phyloP scores from a whole-genome alignment of 1,140 invertebrate species.

The Nasonia longicornis region DNA sequence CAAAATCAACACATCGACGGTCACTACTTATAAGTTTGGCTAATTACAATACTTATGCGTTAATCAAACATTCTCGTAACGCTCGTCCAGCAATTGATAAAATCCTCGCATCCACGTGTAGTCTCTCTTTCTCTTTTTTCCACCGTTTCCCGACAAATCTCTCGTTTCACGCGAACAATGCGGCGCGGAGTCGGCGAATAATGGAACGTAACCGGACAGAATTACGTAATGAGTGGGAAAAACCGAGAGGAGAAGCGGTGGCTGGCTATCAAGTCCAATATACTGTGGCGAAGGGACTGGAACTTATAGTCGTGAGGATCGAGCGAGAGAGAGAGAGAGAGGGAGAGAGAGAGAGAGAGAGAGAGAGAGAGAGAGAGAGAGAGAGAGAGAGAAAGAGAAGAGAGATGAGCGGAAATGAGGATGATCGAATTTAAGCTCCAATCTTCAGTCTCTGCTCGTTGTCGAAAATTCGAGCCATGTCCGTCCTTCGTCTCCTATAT shows the following conservation, averaged over 20 bases:
- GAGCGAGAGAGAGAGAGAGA: too few relatives aligned
- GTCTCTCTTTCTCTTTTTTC: not conserved
- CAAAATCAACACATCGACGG: not conserved
- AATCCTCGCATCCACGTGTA: not conserved
- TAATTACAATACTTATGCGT: constrained; percentile 23
- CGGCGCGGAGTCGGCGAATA: too few relatives aligned
- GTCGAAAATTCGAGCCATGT: constrained; percentile 25
- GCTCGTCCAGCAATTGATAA: constrained; percentile 18
- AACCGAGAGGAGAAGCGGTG: too few relatives aligned
- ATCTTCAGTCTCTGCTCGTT: constrained; percentile 33
- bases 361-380: too few relatives aligned
- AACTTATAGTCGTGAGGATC: too few relatives aligned
- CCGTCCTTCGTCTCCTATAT: not conserved
- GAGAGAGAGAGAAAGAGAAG: not conserved
- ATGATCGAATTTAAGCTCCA: constrained; percentile 30
- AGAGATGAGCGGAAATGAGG: not conserved
- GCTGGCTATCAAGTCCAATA: too few relatives aligned
- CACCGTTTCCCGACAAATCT: not conserved
- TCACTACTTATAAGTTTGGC: not conserved
- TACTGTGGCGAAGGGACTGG: too few relatives aligned
- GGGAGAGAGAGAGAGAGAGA: not conserved
- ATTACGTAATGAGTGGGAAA: too few relatives aligned
- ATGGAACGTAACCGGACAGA: too few relatives aligned
- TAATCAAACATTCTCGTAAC: not conserved
- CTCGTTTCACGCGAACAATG: too few relatives aligned